A percentile compares a stretch with the other conserved stretches of the same genome.
Evolutionary conservation across 2,888 invertebrate species (phyloP).

Genomic region (Cylloceria caligata): DNA sequence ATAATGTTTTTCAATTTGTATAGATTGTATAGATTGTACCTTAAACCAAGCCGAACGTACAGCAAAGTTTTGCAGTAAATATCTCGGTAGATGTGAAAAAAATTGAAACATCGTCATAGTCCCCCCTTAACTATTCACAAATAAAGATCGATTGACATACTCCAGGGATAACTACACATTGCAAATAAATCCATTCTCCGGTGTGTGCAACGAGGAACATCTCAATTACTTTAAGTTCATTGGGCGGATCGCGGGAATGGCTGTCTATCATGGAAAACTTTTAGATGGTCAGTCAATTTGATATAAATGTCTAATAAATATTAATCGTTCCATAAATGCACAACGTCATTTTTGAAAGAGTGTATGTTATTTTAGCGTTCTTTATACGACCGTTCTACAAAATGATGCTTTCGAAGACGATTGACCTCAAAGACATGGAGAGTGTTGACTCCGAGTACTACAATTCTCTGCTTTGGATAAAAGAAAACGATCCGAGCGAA

Average conservation of each 20-base stretch:
- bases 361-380: conserved; percentile 89
- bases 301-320: not conserved
- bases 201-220: conserved; percentile 99
- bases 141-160: conserved; percentile 63
- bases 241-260: conserved; percentile 99
- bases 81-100: not conserved
- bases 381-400: conserved; percentile 99
- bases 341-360: conserved; percentile 21
- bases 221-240: conserved; percentile 99
- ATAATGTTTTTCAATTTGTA: too few species aligned
- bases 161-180: conserved; percentile 98
- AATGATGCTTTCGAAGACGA: conserved; percentile 98
- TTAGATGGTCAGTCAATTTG: conserved; percentile 91
- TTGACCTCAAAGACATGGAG: conserved; percentile 99
- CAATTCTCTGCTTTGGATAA: conserved; percentile 98
- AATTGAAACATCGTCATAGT: not conserved
- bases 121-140: conserved; percentile 21
- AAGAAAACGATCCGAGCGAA: conserved; percentile 98
- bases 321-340: not conserved
- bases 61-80: too few species aligned
- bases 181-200: conserved; percentile 99
- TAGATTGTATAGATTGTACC: too few species aligned
- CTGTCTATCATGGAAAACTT: conserved; percentile 99
- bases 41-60: too few species aligned
- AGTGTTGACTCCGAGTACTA: conserved; percentile 99